Conservation (phyloP, 2,888 invertebrate species). For the Ectemnius lituratus region DNA sequence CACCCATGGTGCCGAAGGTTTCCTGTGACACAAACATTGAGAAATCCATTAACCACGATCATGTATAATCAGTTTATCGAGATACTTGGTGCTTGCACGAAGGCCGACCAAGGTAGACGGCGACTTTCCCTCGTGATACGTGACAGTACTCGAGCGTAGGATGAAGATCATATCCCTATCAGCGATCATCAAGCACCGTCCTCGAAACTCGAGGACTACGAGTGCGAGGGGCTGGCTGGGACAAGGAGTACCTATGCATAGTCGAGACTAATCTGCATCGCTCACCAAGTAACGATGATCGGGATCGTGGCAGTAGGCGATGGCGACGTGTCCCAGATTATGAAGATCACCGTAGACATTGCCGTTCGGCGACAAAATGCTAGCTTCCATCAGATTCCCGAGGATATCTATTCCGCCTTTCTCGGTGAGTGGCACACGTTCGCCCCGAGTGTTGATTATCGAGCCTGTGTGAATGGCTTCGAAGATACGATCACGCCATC, state of each 20-base stretch:
- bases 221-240: too few species aligned
- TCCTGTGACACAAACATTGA: constrained; percentile 79
- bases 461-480: constrained; percentile 85
- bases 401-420: constrained; percentile 86
- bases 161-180: not conserved
- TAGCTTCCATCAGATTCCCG: constrained; percentile 88
- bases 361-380: constrained; percentile 84
- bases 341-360: constrained; percentile 89
- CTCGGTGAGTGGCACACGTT: constrained; percentile 82
- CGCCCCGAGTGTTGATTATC: constrained; percentile 81
- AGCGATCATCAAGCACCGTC: not conserved
- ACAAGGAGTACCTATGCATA: too few species aligned
- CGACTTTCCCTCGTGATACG: too few species aligned
- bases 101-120: too few species aligned
- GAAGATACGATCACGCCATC: constrained; percentile 87
- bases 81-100: too few species aligned
- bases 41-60: too few species aligned
- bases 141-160: too few species aligned
- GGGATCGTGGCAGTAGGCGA: constrained; percentile 89
- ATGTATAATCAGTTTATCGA: too few species aligned
- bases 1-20: constrained; percentile 89
- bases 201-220: too few species aligned
- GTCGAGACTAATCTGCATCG: not conserved
- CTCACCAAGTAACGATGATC: constrained; percentile 85
- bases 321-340: constrained; percentile 89